Base-by-base conservation (phyloP, 2,888 invertebrate species). In the Diachrysia chrysitis region DNA sequence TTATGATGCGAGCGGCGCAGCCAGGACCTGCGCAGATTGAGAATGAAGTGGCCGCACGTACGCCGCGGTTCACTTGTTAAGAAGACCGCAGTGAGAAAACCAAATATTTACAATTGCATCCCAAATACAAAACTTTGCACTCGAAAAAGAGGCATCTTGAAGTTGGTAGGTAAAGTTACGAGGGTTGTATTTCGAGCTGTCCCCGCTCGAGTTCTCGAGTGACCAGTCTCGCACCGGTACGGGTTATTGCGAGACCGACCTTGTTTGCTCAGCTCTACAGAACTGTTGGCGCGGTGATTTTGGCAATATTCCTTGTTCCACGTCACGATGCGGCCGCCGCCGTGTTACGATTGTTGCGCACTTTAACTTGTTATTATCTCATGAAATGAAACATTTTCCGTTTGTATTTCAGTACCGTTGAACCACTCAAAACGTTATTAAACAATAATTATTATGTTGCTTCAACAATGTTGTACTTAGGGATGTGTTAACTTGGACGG, bases 241-340 rank as follows among this genome's bases (percentile, higher is more conserved):
- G 78, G 85, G 85, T 92, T 93, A 93, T 93, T 93, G 91, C 90
- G 83, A 82, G 78, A 84, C 85, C 82, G 83, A 87, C 85, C 86
- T 89, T 93, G 88, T 94, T 94, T 94, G 90, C 86, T 69, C 85
- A 90, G 85, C 93, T 92, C 93, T 93, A 89, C 89, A 92, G 76
- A 87, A 89, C 86, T 87, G 90, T 89, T 90, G 85, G 85, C 84
- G 83, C 81, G 83, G 83, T 88, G 87, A 93, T 92, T 92, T 92
- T 82, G 91, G 90, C 88, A 90, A 92, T 91, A 91, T 89, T 73
- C 85, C 84, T 85, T 87, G 84, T 87, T 86, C 16, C 56, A 64
- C 67, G 57, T 66, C 71, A 79, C 59, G 66, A 70, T 61, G 46
- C 63, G 67, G 25, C 59, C 61, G 66, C 59, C 61, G 29, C 72